A percentile compares a stretch with the other conserved stretches of the same genome.
Conservation (phyloP, 37 sponge, comb jelly and placozoan species). For the Dysidea cf. avara region DNA sequence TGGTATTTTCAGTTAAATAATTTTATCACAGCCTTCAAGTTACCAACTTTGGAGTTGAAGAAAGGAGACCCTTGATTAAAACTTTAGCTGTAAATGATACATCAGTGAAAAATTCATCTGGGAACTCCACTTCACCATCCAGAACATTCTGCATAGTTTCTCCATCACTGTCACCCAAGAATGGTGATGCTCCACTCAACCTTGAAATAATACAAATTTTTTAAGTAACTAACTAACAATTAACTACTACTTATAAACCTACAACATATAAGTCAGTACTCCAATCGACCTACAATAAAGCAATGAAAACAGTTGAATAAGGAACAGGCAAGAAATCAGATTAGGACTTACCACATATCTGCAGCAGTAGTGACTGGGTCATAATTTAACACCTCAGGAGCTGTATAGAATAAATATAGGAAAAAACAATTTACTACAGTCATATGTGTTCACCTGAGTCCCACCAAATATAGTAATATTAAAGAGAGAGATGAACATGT, state of each 20-base stretch:
- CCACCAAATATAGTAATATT: too few species aligned
- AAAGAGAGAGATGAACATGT: too few species aligned
- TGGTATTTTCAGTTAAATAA: too few species aligned
- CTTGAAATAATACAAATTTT: constrained; percentile 18
- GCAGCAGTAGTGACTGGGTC: constrained; percentile 70
- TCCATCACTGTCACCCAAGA: constrained; percentile 82
- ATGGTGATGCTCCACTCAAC: constrained; percentile 86
- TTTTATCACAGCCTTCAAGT: neutral
- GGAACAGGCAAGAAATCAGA: too few species aligned
- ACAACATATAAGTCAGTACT: constrained; percentile 82
- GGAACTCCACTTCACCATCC: constrained; percentile 74
- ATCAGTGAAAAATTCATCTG: constrained; percentile 72
- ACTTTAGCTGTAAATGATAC: constrained; percentile 69
- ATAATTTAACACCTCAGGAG: constrained; percentile 85
- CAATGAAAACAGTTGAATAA: constrained; percentile 18
- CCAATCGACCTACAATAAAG: constrained; percentile 73
- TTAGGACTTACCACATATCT: constrained; percentile 95
- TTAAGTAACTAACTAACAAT: constrained; percentile 1
- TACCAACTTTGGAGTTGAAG: constrained; percentile 49
- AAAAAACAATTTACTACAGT: too few species aligned
- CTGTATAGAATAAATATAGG: too few species aligned
- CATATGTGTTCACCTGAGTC: too few species aligned
- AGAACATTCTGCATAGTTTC: constrained; percentile 78
- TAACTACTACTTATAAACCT: constrained; percentile 33
- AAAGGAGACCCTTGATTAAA: constrained; percentile 69